These are phyloP conservation scores for Orthosia incerta DNA, from an alignment of 2,888 invertebrate genomes.

Conservation along the genomic window DNA sequence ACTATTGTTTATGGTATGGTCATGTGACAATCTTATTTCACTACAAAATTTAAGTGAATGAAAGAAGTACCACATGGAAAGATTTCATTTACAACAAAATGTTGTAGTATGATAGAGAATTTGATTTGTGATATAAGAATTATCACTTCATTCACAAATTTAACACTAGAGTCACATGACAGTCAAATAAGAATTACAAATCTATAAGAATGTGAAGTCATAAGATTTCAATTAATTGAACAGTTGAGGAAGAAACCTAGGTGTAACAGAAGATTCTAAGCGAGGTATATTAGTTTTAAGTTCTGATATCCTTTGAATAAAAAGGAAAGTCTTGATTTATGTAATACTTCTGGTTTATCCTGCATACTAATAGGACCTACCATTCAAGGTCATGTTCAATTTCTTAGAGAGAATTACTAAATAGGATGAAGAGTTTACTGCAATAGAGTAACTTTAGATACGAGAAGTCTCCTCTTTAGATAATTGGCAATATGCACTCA, in stretches of 20 bases:
- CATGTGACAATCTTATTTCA: conserved; percentile 50
- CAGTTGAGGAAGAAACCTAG: not conserved
- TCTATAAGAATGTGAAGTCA: not conserved
- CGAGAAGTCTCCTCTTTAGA: not conserved
- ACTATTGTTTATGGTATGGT: conserved; percentile 52
- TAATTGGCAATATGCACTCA: not conserved
- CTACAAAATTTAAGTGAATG: not conserved
- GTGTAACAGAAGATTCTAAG: not conserved
- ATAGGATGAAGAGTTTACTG: not conserved
- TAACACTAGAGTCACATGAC: conserved; percentile 46
- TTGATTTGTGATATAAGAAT: conserved; percentile 3
- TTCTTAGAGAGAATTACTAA: not conserved
- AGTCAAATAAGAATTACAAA: not conserved
- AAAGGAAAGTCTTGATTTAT: conserved; percentile 20
- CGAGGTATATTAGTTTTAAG: not conserved
- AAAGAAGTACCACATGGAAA: not conserved
- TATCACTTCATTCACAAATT: conserved; percentile 20
- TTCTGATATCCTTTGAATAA: not conserved
- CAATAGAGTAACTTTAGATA: not conserved
- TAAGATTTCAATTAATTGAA: not conserved
- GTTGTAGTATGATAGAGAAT: not conserved
- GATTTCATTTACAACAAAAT: not conserved
- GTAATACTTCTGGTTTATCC: conserved; percentile 13
- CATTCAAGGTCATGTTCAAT: conserved; percentile 32
- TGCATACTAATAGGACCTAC: not conserved